Base-by-base conservation (phyloP, 2,113 vertebrate genomes). In the Percopsis transmontana region DNA sequence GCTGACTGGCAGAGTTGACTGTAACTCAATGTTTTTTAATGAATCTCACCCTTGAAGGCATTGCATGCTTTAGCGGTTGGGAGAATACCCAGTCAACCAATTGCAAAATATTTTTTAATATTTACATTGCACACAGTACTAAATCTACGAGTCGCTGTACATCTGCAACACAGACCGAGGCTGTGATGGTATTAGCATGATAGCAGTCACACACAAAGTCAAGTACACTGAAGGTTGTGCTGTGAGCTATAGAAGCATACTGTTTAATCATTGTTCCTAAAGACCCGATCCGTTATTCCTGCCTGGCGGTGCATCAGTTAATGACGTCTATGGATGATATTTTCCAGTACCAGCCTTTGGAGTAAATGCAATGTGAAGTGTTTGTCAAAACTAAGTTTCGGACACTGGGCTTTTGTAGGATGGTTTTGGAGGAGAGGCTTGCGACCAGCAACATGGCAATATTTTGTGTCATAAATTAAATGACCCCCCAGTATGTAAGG, bases 21-120 rank as follows among this genome's bases (percentile, higher is more conserved):
- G 62, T 12, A 77, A 66, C 61, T 86, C 76, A 11, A 80, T 83
- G 54, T 16, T 21, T 70, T 24, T 62, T 77, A 82, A 81, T 70
- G 76, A 85, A 79, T 65, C 73, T 57, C 61, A 51, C 67, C 39
- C 2, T 38, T 57, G 51, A 72, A 64, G 52, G 70, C 76, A 47
- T 74, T 78, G 60, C 33, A 56, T 1, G 20, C 70, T 63, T 72
- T 66, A 24, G 51, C 62, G 54, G 72, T 69, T 42, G 67, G 70
- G 66, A 68, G 79, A 74, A 78, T 74, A 72, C 68, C 63, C 61
- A 1, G 63, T 70, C 68, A 44, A 68, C 69, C 58, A 76, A 73
- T 69, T 47, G 59, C 16, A 59, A 66, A 79, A 79, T 76, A 18
- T 75, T 61, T 48, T 61, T 80, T 44, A 6, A 61, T 21, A 41